Percentiles rank a stretch among this genome's conserved stretches.
phyloP scores from a whole-genome alignment of 37 sponge, comb jelly and placozoan genomes.

The Petrosia ficiformis region DNA sequence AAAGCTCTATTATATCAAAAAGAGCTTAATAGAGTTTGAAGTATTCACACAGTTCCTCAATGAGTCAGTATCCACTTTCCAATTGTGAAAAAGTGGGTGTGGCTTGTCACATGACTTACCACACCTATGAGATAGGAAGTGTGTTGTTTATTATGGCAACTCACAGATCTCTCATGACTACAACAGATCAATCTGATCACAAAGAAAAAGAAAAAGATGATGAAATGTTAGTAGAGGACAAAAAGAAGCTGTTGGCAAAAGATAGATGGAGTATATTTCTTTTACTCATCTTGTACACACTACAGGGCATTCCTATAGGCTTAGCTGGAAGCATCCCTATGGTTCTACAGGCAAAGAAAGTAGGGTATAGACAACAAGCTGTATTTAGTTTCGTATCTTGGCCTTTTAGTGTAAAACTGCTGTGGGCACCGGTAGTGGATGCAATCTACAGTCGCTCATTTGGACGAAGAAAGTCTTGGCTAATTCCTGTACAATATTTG shows the following conservation, averaged over 20 bases:
- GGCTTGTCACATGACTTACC: no score
- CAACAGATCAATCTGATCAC: no score
- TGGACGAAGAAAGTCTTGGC: slow-evolving; percentile 94
- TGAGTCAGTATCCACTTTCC: no score
- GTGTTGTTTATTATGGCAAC: no score
- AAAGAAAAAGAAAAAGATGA: neutral
- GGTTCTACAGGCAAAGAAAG: slow-evolving; percentile 78
- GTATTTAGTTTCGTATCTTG: slow-evolving; percentile 83
- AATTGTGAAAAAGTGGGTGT: no score
- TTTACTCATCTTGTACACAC: slow-evolving; percentile 74
- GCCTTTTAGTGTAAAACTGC: slow-evolving; percentile 93
- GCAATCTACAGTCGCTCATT: slow-evolving; percentile 66
- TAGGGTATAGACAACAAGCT: slow-evolving; percentile 88
- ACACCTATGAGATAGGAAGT: no score
- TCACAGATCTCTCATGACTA: no score
- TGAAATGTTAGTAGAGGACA: neutral
- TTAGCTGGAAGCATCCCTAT: slow-evolving; percentile 86
- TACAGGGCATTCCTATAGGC: slow-evolving; percentile 94
- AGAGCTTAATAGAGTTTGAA: no score
- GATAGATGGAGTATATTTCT: slow-evolving; percentile 65
- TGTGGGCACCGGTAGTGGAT: slow-evolving; percentile 97
- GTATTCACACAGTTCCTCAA: no score
- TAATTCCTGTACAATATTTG: slow-evolving; percentile 85
- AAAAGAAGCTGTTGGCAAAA: slow-evolving; percentile 7
- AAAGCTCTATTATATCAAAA: no score